Percentiles rank a stretch among this genome's conserved stretches.
Conservation (phyloP, 1,140 invertebrate genomes). For the Phocides pigmalion region DNA sequence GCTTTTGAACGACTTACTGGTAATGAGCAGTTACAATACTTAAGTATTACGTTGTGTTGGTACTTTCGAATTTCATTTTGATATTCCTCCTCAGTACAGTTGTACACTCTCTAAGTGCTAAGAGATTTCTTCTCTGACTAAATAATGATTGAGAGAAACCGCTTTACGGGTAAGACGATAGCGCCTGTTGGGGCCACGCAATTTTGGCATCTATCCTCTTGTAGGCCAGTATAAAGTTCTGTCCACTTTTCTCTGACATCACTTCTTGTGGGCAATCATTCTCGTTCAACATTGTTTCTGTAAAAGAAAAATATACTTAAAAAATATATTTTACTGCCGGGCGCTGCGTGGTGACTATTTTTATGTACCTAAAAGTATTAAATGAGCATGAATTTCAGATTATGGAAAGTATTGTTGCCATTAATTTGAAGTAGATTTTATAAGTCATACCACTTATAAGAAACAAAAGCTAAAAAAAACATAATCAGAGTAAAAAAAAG, state of each 20-base stretch:
- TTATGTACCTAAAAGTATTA: no score
- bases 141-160: constrained; percentile 27
- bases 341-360: no score
- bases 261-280: constrained; percentile 96
- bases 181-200: constrained; percentile 92
- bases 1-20: constrained; percentile 34
- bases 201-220: constrained; percentile 98
- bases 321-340: no score
- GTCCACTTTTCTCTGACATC: constrained; percentile 87
- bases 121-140: constrained; percentile 55
- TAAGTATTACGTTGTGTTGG: constrained; percentile 22
- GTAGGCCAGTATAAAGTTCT: constrained; percentile 96
- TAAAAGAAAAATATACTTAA: constrained; percentile 47
- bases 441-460: no score
- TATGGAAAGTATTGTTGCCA: no score
- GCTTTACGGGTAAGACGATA: constrained; percentile 75
- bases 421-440: no score
- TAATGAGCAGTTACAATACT: constrained; percentile 44
- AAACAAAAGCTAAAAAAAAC: no score
- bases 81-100: constrained; percentile 34
- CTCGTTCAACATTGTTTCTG: constrained; percentile 94
- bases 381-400: no score
- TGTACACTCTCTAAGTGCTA: constrained; percentile 41
- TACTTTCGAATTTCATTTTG: constrained; percentile 11
- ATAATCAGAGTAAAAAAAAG: no score